Evolutionary conservation across 2,888 invertebrate species (phyloP), one percentile per base, ranked within the genome.

Genomic region (Rhamphomyia laevipes): DNA sequence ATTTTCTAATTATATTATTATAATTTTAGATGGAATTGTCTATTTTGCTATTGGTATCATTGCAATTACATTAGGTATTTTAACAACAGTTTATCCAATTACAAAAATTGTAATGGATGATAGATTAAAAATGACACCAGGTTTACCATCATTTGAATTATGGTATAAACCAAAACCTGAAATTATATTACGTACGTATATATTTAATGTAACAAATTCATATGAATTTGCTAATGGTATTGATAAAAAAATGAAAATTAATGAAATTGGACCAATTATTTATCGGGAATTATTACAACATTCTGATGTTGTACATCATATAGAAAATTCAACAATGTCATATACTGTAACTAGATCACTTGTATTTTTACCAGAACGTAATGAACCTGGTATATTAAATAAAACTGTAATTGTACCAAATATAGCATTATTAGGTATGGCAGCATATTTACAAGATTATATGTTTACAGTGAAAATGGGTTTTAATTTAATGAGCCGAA

Each of bases 151-250:
- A 0, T 82, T 70, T 62, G 78, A 81, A 11, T 79, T 80, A 77
- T 83, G 82, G 5, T 71, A 73, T 40, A 78, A 80, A 1, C 82
- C 82, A 0, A 77, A 80, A 51, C 78, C 81, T 43, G 78, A 82
- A 15, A 76, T 82, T 7, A 73, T 80, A 47, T 66, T 81, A 40
- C 77, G 78, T 51, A 75, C 80, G 0, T 80, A 82, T 60, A 71
- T 87, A 15, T 89, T 86, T 71, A 86, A 87, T 59, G 74, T 86
- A 13, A 86, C 86, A 12, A 88, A 88, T 65, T 75, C 77, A 51
- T 80, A 84, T 41, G 75, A 76, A 44, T 87, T 81, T 63, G 62
- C 85, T 49, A 65, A 68, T 16, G 82, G 84, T 0, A 62, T 72
- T 7, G 82, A 81, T 48, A 62, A 64, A 1, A 85, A 84, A 59